Evolutionary conservation across 2,113 vertebrate genomes (phyloP).

Genomic region (Eira barbara): DNA sequence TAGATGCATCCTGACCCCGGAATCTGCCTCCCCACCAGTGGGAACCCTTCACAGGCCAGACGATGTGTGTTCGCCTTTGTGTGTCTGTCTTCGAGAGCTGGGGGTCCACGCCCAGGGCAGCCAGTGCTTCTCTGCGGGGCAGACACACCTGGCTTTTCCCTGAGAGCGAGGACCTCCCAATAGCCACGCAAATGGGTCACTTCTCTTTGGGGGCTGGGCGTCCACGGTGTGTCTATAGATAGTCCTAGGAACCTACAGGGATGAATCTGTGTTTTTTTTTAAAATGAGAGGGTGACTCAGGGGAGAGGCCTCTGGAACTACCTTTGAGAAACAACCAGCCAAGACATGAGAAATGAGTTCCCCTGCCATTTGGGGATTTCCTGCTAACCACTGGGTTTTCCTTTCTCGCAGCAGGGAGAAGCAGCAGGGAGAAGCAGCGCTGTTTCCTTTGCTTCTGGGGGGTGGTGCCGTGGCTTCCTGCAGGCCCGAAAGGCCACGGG

Average conservation of each 20-base stretch:
- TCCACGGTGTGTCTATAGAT: neutral
- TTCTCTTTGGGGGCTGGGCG: neutral
- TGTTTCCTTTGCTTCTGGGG: neutral
- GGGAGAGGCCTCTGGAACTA: neutral
- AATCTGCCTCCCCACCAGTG: neutral
- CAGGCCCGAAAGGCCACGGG: neutral
- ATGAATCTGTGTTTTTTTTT: neutral
- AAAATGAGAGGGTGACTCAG: neutral
- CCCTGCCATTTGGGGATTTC: neutral
- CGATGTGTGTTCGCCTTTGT: neutral
- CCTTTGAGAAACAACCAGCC: constrained; percentile 25
- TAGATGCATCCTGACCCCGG: neutral
- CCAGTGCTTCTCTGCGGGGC: neutral
- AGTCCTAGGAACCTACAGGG: neutral
- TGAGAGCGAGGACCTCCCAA: neutral
- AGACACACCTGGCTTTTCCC: neutral
- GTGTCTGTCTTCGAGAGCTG: neutral
- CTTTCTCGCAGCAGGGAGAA: neutral
- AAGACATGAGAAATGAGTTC: constrained; percentile 11
- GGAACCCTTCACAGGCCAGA: neutral
- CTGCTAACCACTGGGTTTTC: neutral
- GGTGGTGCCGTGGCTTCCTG: neutral
- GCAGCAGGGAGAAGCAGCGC: neutral
- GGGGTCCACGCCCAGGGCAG: neutral
- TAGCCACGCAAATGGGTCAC: neutral